Base-by-base conservation (phyloP, 1,140 invertebrate genomes). In the Lasioglossum albipes region DNA sequence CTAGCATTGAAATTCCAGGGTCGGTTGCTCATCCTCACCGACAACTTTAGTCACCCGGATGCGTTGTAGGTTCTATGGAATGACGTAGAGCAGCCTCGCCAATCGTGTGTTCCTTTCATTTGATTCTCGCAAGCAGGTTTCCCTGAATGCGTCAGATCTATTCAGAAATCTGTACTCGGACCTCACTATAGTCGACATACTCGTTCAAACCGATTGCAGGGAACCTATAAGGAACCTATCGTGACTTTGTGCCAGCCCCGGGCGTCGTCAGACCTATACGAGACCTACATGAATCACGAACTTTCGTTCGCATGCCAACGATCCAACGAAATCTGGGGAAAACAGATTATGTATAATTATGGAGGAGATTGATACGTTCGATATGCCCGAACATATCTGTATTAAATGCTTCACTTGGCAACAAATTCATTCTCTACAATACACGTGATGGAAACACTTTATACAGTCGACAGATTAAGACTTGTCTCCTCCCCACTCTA, bases 291-390 rank as follows among this genome's bases (percentile, higher is more conserved):
- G 41, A 65, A 73, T 78, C 72, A 22, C 49, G 52, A 57, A 65
- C 79, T 84, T 86, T 86, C 82, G 82, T 57, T 59, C 42, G 80
- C 80, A 61, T 69, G 71, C 62, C 57, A 61, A 49, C 41, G 62
- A 59, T 59, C 59, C 62, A 79, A 74, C 59, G 80, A 64, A 75
- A 83, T 65, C 69, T 69, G 7, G 31, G 65, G 61, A 77, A 80
- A 73, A 83, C 70, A 71, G 66, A 59, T 72, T 59, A 69, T 70
- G 71, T 62, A 57, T 49, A 49, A 22, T 13, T 45, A 62, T 65
- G 52, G 41, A 65, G 57, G 31, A 42, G 22, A 71, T 70, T 70
- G 70, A 78, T 67, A 75, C n/a, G 61, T 61, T 20, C 2, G 64
- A 74, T 62, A 5, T 6, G 52, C 20, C 16, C 4, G 18, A 57